These are phyloP conservation scores for Hemithea aestivaria DNA, from an alignment of 2,888 invertebrate species.

Conservation along the genomic window DNA sequence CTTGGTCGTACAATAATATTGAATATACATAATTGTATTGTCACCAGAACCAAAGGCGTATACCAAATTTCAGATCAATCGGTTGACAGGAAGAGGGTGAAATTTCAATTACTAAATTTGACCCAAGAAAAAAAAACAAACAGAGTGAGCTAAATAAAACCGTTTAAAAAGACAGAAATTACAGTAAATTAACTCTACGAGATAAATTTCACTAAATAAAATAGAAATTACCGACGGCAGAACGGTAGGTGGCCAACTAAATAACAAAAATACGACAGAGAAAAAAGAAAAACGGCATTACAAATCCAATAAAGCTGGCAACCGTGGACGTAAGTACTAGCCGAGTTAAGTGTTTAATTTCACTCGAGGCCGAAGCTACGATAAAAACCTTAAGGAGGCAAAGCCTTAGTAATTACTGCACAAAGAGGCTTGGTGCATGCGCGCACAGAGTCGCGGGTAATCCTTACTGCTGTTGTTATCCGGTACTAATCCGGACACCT, in stretches of 20 bases:
- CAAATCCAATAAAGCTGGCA: slow-evolving; percentile 12
- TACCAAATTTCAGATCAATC: too few relatives aligned
- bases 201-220: too few relatives aligned
- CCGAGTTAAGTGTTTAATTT: slow-evolving; percentile 28
- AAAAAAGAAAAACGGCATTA: slow-evolving; percentile 13
- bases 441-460: slow-evolving; percentile 40
- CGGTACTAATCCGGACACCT: slow-evolving; percentile 35
- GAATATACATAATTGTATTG: too few relatives aligned
- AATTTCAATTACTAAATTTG: too few relatives aligned
- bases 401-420: slow-evolving; percentile 53
- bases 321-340: slow-evolving; percentile 10
- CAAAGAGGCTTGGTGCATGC: slow-evolving; percentile 31
- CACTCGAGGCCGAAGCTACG: slow-evolving; percentile 19
- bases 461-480: slow-evolving; percentile 44
- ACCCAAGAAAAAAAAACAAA: too few relatives aligned
- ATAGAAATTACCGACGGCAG: too few relatives aligned
- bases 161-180: too few relatives aligned
- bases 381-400: slow-evolving; percentile 31
- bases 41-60: too few relatives aligned
- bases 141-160: too few relatives aligned
- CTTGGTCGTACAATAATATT: too few relatives aligned
- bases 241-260: neutral
- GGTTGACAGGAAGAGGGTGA: too few relatives aligned
- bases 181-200: too few relatives aligned
- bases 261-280: slow-evolving; percentile 4